phyloP scores from a whole-genome alignment of 2,888 invertebrate species.

The Cerastoderma edule region DNA sequence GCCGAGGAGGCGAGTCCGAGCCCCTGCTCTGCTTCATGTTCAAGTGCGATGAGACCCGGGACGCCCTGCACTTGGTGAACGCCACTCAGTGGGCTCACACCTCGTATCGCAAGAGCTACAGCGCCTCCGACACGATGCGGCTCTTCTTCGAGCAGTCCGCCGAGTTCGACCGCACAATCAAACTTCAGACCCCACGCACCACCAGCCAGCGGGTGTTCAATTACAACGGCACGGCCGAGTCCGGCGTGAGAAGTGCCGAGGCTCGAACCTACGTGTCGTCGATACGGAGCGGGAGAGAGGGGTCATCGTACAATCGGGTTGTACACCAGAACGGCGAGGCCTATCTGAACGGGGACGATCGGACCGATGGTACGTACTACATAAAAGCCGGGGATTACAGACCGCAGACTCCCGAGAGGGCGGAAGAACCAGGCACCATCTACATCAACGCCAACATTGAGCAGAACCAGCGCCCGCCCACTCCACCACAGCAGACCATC shows the following conservation, averaged over 20 bases:
- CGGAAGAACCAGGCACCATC: slow-evolving; percentile 37
- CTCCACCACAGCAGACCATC: slow-evolving; percentile 52
- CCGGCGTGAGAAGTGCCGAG: slow-evolving; percentile 29
- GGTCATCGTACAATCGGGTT: neutral
- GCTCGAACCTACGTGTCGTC: slow-evolving; percentile 40
- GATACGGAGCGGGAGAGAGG: neutral
- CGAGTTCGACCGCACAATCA: slow-evolving; percentile 47
- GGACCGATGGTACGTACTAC: slow-evolving; percentile 46
- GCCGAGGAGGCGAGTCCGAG: slow-evolving; percentile 20
- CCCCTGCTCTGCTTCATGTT: slow-evolving; percentile 40
- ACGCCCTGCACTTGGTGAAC: slow-evolving; percentile 56
- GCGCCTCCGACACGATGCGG: slow-evolving; percentile 41
- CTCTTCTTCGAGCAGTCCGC: slow-evolving; percentile 52
- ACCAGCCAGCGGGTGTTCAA: slow-evolving; percentile 47
- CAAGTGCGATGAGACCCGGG: slow-evolving; percentile 49
- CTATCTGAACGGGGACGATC: neutral
- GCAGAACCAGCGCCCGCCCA: slow-evolving; percentile 19
- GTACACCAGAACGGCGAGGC: slow-evolving; percentile 1
- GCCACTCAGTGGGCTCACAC: slow-evolving; percentile 58
- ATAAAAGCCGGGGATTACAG: slow-evolving; percentile 50
- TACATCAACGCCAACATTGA: slow-evolving; percentile 38
- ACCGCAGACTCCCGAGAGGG: slow-evolving; percentile 17
- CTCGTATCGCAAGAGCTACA: slow-evolving; percentile 39
- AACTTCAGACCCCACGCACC: neutral
- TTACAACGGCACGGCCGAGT: slow-evolving; percentile 30